Base-by-base conservation (phyloP, 2,888 invertebrate species). In the Thymelicus sylvestris region DNA sequence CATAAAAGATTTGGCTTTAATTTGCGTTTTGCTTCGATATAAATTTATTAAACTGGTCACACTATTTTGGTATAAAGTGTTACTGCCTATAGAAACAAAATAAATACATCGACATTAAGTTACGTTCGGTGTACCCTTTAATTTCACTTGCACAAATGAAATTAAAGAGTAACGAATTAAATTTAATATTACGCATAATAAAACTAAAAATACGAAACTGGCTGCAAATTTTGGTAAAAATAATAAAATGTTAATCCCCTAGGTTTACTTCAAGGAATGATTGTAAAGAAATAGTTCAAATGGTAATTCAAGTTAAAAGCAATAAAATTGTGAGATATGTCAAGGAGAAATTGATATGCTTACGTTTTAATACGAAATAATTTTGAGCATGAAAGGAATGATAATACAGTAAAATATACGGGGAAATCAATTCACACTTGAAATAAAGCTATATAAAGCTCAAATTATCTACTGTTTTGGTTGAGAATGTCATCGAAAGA, bases 1-100 rank as follows among this genome's bases (percentile, higher is more conserved):
- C 65, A 15, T 69, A 76, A 79, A 80, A 81, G 81, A 83, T 87
- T 89, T 86, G 86, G 86, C 81, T 86, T 57, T 83, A 74, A 80
- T 81, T 78, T 71, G 71, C 71, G 57, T 59, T 72, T 73, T 75
- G 63, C 52, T 74, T 48, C 63, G 57, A 69, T 64, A 52, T 65
- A 63, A 61, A 74, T 75, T 77, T 64, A 74, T 81, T 76, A 79
- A 83, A 90, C 88, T 90, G 89, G 87, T 90, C 87, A 85, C 83
- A 86, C 81, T 81, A 79, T 83, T 90, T 91, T 91, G 91, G 91
- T 90, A 88, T 88, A 83, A 81, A 84, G 63, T 73, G 67, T 71
- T 76, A 71, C 66, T 75, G 68, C 68, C 74, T 76, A 71, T 66
- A 73, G 67, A 64, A 76, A 74, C n/a, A 79, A 77, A 79, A 79